Evolutionary conservation across 2,888 invertebrate species (phyloP).

Genomic region (Mythimna vitellina): DNA sequence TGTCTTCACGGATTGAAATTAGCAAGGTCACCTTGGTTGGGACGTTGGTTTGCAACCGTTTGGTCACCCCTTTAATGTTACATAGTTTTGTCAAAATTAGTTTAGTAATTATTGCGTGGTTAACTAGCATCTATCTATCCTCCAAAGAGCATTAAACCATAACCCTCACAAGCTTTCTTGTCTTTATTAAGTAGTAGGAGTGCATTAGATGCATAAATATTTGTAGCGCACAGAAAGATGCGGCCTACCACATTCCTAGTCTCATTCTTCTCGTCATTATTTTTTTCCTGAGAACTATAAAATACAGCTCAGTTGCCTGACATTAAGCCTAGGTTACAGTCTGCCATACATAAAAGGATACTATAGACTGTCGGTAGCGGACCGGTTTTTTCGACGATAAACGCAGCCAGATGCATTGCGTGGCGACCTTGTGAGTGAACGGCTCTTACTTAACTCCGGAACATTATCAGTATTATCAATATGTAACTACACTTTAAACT

Average conservation of each 20-base stretch:
- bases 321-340: conserved; percentile 19
- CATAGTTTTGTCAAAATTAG: too few relatives aligned
- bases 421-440: conserved; percentile 63
- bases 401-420: conserved; percentile 55
- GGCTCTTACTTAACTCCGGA: conserved; percentile 58
- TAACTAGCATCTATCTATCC: too few relatives aligned
- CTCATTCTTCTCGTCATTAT: too few relatives aligned
- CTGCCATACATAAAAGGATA: conserved; percentile 38
- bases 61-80: too few relatives aligned
- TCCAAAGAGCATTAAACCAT: too few relatives aligned
- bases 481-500: conserved; percentile 4
- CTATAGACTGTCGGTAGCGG: conserved; percentile 17
- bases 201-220: background rate
- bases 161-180: too few relatives aligned
- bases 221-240: background rate
- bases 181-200: too few relatives aligned
- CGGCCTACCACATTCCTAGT: background rate
- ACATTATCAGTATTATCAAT: conserved; percentile 48
- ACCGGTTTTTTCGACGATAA: conserved; percentile 62
- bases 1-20: too few relatives aligned
- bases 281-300: conserved; percentile 14
- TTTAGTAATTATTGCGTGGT: too few relatives aligned
- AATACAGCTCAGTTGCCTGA: conserved; percentile 4
- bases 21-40: too few relatives aligned
- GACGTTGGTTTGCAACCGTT: too few relatives aligned